Evolutionary conservation across 2,113 vertebrate species (phyloP).

Genomic region (Xiphophorus couchianus): DNA sequence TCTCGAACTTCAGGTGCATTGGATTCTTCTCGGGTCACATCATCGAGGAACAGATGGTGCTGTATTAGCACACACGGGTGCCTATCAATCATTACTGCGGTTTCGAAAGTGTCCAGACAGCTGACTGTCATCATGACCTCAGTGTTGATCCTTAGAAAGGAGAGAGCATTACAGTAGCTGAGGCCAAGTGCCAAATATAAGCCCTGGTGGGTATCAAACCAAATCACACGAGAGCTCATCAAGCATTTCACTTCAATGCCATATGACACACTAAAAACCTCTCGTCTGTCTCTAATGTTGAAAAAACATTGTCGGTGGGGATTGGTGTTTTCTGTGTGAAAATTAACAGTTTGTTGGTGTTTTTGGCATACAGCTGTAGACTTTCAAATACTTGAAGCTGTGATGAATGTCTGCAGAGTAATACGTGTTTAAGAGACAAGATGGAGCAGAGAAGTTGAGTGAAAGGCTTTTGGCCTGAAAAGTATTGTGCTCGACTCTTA

Average conservation of each 20-base stretch:
- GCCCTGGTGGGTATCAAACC: background rate
- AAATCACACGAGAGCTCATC: background rate
- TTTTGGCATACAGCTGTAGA: background rate
- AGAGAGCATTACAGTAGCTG: background rate
- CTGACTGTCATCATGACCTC: background rate
- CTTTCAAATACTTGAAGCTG: background rate
- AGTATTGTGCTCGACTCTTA: background rate
- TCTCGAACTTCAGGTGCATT: conserved; percentile 33
- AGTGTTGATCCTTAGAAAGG: background rate
- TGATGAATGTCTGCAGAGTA: background rate
- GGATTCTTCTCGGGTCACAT: conserved; percentile 25
- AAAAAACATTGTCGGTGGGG: background rate
- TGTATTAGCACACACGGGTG: background rate
- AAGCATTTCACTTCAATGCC: background rate
- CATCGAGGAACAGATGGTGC: conserved; percentile 33
- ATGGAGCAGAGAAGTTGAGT: background rate
- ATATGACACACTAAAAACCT: background rate
- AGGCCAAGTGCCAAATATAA: background rate
- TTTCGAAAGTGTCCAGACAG: background rate
- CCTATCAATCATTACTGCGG: conserved; percentile 14
- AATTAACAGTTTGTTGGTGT: background rate
- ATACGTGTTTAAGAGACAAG: background rate
- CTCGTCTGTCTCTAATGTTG: background rate
- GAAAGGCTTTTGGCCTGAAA: background rate
- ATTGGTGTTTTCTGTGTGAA: background rate